Conservation (phyloP, 35 echinoderm and acorn worm genomes). For the Strongylocentrotus purpuratus region DNA sequence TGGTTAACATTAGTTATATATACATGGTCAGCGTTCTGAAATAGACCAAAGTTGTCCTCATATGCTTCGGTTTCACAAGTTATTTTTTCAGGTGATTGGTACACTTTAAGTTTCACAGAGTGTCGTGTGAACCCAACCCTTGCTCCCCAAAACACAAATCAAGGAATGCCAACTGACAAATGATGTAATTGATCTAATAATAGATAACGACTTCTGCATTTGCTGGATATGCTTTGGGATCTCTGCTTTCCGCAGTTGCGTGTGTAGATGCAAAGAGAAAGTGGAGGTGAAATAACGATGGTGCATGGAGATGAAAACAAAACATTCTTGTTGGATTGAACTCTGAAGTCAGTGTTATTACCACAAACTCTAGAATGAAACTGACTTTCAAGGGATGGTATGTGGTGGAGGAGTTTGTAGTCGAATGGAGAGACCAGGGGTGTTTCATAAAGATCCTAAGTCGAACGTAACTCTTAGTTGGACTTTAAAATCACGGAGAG, state of each 20-base stretch:
- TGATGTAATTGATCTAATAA: conserved; percentile 19
- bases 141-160: background rate
- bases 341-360: background rate
- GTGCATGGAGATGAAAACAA: background rate
- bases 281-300: background rate
- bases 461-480: too few relatives aligned
- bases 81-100: too few relatives aligned
- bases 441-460: too few relatives aligned
- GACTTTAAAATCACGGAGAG: too few relatives aligned
- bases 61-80: too few relatives aligned
- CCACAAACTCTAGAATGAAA: background rate
- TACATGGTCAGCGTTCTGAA: too few relatives aligned
- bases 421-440: too few relatives aligned
- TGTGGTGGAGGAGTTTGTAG: background rate
- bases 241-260: background rate
- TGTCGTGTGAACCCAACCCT: too few relatives aligned
- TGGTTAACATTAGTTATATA: too few relatives aligned
- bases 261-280: background rate
- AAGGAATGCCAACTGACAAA: background rate
- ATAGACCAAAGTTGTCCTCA: too few relatives aligned
- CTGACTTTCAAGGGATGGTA: background rate
- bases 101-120: too few relatives aligned
- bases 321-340: background rate
- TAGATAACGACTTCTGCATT: conserved; percentile 4
- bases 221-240: background rate